Evolutionary conservation across 1,140 invertebrate species (phyloP).

Genomic region (Heterodera schachtii): DNA sequence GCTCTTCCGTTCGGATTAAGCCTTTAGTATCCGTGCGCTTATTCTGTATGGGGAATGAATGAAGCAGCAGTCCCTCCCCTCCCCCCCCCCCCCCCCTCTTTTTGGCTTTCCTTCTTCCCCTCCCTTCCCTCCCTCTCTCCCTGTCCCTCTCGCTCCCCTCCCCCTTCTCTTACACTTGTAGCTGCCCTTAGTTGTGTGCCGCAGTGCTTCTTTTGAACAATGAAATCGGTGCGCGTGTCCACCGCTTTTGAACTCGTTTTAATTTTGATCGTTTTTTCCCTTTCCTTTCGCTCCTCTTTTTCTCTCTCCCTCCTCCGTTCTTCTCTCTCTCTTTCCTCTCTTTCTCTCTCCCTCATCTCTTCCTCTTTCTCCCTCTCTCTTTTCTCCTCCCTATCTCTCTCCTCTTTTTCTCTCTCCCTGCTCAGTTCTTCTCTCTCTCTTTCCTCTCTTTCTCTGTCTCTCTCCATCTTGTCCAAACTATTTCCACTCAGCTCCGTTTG

Average conservation of each 20-base stretch:
- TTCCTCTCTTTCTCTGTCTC: not conserved
- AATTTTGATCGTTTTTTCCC: not conserved
- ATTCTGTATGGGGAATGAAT: not conserved
- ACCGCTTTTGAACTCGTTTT: not conserved
- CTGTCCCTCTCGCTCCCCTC: not conserved
- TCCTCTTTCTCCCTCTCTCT: not conserved
- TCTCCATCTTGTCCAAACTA: slow-evolving; percentile 15
- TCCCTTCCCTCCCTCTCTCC: too few relatives aligned
- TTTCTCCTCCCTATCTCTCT: not conserved
- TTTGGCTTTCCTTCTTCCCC: not conserved
- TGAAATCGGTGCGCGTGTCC: not conserved
- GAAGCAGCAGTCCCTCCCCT: not conserved
- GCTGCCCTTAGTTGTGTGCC: not conserved
- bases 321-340: not conserved
- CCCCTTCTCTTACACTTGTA: slow-evolving; percentile 5
- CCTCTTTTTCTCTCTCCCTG: not conserved
- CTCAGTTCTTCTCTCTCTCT: not conserved
- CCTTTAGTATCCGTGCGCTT: slow-evolving; percentile 8
- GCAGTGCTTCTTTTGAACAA: not conserved
- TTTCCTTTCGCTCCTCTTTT: not conserved
- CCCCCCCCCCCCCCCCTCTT: not conserved
- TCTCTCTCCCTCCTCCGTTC: not conserved
- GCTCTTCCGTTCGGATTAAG: not conserved
- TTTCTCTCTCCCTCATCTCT: not conserved
- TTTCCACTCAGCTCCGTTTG: not conserved